phyloP scores from a whole-genome alignment of 92 coral and sea anemone species.

The Paragorgia papillata region DNA sequence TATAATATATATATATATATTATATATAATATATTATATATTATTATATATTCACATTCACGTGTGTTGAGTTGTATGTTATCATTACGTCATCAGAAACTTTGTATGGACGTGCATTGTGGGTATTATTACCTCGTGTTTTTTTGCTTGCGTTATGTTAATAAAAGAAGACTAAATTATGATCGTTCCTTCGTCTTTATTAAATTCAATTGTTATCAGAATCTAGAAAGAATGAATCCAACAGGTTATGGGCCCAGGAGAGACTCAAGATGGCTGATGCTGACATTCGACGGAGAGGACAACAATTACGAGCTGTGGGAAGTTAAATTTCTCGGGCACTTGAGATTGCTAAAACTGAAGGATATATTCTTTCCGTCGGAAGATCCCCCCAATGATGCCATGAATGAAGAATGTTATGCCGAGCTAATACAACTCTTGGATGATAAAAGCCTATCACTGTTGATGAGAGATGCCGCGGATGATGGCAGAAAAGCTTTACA shows the following conservation, averaged over 20 bases:
- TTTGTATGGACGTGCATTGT: too few species aligned
- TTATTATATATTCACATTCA: too few species aligned
- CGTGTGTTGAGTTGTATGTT: too few species aligned
- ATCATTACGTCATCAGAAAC: too few species aligned
- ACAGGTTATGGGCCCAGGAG: slow-evolving; percentile 61
- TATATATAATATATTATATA: too few species aligned
- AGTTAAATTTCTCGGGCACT: slow-evolving; percentile 42
- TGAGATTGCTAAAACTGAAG: slow-evolving; percentile 32
- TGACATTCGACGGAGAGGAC: slow-evolving; percentile 46
- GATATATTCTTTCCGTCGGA: background rate
- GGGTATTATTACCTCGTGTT: too few species aligned
- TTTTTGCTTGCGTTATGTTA: too few species aligned
- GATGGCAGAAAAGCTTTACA: slow-evolving; percentile 39
- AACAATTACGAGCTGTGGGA: slow-evolving; percentile 4
- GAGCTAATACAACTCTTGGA: slow-evolving; percentile 37
- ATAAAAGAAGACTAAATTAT: too few species aligned
- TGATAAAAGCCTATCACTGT: slow-evolving; percentile 40
- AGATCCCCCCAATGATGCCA: background rate
- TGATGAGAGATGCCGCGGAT: slow-evolving; percentile 44
- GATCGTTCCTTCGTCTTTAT: too few species aligned
- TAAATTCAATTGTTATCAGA: too few species aligned
- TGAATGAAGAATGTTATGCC: slow-evolving; percentile 40
- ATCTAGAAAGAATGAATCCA: slow-evolving; percentile 12
- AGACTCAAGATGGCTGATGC: background rate
- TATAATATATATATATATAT: too few species aligned